Evolutionary conservation across 2,113 vertebrate species (phyloP).

Genomic region (Antennarius striatus): DNA sequence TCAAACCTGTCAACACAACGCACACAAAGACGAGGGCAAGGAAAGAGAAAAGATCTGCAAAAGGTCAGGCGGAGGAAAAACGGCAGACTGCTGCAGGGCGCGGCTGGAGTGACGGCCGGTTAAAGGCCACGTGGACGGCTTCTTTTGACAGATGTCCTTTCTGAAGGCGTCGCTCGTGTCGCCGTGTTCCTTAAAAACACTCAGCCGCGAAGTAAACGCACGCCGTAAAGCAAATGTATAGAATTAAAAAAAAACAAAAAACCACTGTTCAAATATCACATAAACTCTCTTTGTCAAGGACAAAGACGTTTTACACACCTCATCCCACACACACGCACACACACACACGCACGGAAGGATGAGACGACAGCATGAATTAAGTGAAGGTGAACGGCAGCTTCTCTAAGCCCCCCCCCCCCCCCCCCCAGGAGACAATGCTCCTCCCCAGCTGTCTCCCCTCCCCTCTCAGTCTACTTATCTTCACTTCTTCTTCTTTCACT

Average conservation of each 20-base stretch:
- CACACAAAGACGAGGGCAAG: constrained; percentile 13
- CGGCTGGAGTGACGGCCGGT: constrained; percentile 23
- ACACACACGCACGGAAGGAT: constrained; percentile 52
- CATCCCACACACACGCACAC: constrained; percentile 10
- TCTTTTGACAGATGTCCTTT: constrained; percentile 57
- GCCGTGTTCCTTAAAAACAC: constrained; percentile 2
- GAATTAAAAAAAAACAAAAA: constrained; percentile 20
- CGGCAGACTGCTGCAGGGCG: constrained; percentile 43
- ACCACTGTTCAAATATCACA: constrained; percentile 40
- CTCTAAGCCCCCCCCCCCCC: constrained; percentile 73
- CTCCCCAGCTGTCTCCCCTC: constrained; percentile 49
- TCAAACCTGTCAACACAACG: constrained; percentile 56
- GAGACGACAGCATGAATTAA: constrained; percentile 76
- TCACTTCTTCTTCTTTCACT: constrained; percentile 46
- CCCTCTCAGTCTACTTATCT: constrained; percentile 45
- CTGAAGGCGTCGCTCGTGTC: constrained; percentile 17
- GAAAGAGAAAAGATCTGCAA: constrained; percentile 58
- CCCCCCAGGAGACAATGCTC: constrained; percentile 50
- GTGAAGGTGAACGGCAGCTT: constrained; percentile 83
- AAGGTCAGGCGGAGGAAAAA: constrained; percentile 68
- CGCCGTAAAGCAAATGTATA: constrained; percentile 15
- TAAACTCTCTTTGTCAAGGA: constrained; percentile 56
- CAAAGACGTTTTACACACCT: constrained; percentile 32
- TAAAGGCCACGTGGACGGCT: constrained; percentile 37
- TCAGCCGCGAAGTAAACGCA: constrained; percentile 17